Percentiles rank a stretch among this genome's conserved stretches.
Evolutionary conservation across 23 tunicate species (phyloP).

Genomic region (Pegea sp.): DNA sequence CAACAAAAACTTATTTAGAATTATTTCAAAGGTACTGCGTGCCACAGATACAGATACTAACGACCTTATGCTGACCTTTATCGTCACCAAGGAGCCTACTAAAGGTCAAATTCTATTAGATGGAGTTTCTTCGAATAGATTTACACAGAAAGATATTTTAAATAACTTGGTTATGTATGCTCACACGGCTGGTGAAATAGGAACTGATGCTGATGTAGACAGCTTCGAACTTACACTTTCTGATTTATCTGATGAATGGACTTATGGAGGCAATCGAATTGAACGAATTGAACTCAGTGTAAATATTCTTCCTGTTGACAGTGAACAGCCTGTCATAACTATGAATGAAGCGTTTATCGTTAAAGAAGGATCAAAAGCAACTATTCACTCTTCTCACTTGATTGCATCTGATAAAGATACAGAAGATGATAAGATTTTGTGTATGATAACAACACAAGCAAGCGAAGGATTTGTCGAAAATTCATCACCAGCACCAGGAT

Average conservation of each 20-base stretch:
- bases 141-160: slow-evolving; percentile 55
- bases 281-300: slow-evolving; percentile 46
- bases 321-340: slow-evolving; percentile 67
- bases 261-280: too few species aligned
- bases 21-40: background rate
- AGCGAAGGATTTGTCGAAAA: slow-evolving; percentile 86
- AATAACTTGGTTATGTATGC: slow-evolving; percentile 45
- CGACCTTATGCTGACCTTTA: slow-evolving; percentile 52
- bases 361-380: slow-evolving; percentile 49
- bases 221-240: slow-evolving; percentile 39
- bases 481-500: slow-evolving; percentile 73
- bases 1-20: too few species aligned
- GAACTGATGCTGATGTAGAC: slow-evolving; percentile 40
- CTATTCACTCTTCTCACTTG: slow-evolving; percentile 60
- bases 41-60: slow-evolving; percentile 73
- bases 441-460: slow-evolving; percentile 79
- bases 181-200: slow-evolving; percentile 86
- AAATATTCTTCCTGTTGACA: slow-evolving; percentile 65
- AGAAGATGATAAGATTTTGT: slow-evolving; percentile 47
- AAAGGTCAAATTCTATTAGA: slow-evolving; percentile 40
- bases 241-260: slow-evolving; percentile 67
- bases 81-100: slow-evolving; percentile 28
- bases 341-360: slow-evolving; percentile 34
- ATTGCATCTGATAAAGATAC: slow-evolving; percentile 76
- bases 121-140: slow-evolving; percentile 24